Base-by-base conservation (phyloP, 2,888 invertebrate genomes). In the Tiliacea citrago region DNA sequence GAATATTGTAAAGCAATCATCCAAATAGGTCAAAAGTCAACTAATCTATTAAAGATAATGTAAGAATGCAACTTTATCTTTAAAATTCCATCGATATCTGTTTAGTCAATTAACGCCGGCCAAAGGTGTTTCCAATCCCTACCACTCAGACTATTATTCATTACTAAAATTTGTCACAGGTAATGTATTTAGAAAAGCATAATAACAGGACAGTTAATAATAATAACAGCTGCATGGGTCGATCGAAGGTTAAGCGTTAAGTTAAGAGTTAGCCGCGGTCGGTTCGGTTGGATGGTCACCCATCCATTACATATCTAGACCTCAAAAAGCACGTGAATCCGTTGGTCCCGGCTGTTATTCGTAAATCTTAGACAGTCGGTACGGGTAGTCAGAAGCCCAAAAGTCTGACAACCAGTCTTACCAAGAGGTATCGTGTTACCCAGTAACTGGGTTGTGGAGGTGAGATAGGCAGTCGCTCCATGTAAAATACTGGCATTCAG, bases 51-150 rank as follows among this genome's bases (percentile, higher is more conserved):
- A 7, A 53, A 68, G 75, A 83, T 85, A 85, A 77, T 68, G 49
- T 35, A 61, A 29, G 74, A 79, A 82, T 84, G 81, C 68, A 67
- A 55, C 73, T 74, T 75, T 80, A 82, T 85, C 84, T 77, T 65
- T 35, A n/a, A 65, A 71, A 73, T 80, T 75, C 77, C 75, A 42
- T 68, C 35, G 71, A 55, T 80, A 84, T 62, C 69, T 73, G 58
- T 77, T 73, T 62, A 73, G 51, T 62, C 45, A 65, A 72, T 82
- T 77, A 74, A 53, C 13, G 21, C 53, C 16, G 77, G 63, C n/a
- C 49, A 65, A 77, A 82, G 83, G 66, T 74, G 61, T 53, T 21
- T 58, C 6, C 47, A 58, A 39, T 58, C 45, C 8, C 24, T 57
- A 68, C 21, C 18, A 58, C 9, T 16, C 16, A 58, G 47, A 69